Evolutionary conservation across 2,888 invertebrate genomes (phyloP), one percentile per base, ranked within the genome.

Genomic region (Amiota minor): DNA sequence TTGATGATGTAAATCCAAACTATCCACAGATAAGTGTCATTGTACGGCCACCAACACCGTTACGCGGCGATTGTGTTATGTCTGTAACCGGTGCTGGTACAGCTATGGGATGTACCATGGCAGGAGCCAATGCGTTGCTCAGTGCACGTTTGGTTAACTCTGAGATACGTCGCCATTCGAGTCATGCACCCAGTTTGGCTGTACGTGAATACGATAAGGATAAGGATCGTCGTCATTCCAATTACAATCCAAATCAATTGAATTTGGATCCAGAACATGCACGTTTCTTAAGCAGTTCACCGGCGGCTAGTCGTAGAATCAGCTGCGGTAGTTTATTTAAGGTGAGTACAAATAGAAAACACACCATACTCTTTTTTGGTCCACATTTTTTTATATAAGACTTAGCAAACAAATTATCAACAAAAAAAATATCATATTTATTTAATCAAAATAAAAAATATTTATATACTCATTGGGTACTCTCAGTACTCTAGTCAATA

Each of bases 301-400:
- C 96, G 6, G 95, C 96, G 72, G 96, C 97, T 11, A 96, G 96
- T 9, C 92, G 97, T 77, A 91, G 97, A 80, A 97, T 98, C 87
- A 97, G 97, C 78, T 96, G 96, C 88, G 97, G 97, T 75, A 97
- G 96, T 85, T 93, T 96, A 78, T 93, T 97, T 85, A 97, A 93
- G 92, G 93, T 93, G 89, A 91, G 91, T 78, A 20, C 49, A 20
- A 35, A 35, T 35, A 35, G 35, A 35, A 35, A 35, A 35, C 35
- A 35, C 59, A 9, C 10, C 45, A 23, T 3, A 62, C 45, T 56
- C n/a, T 1, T 64, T 62, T 62, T 35, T 11, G 3, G 3, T 23
- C 23, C 23, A 23, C 35, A n/a, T 18, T 49, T 53, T 65, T 18
- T 16, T 35, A 64, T 45, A 45, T 59, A 18, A 59, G 9, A 20